These are phyloP conservation scores for Lithophane socia DNA, from an alignment of 2,888 invertebrate species.

Conservation along the genomic window DNA sequence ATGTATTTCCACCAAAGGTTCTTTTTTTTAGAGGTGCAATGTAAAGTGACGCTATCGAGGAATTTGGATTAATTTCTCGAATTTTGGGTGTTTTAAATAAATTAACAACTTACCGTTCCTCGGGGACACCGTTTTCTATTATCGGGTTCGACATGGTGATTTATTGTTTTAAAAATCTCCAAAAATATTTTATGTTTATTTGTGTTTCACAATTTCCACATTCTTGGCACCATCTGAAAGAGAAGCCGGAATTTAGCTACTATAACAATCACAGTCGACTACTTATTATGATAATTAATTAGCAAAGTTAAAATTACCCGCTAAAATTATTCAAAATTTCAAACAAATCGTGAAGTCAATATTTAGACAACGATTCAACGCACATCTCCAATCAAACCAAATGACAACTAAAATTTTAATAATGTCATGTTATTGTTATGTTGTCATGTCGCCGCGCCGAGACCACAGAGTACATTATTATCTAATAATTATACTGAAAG, in stretches of 20 bases:
- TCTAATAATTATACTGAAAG: no score
- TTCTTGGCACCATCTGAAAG: conserved; percentile 78
- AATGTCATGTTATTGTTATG: no score
- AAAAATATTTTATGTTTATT: conserved; percentile 58
- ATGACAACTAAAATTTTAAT: conserved; percentile 43
- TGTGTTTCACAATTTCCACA: conserved; percentile 69
- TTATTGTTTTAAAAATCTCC: conserved; percentile 39
- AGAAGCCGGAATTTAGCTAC: conserved; percentile 40
- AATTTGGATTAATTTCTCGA: neutral
- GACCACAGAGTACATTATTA: no score
- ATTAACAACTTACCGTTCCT: conserved; percentile 80
- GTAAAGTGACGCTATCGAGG: conserved; percentile 2
- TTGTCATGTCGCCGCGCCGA: no score
- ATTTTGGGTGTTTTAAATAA: neutral
- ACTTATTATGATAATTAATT: neutral
- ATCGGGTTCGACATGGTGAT: conserved; percentile 82
- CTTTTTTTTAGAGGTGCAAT: neutral
- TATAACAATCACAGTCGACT: neutral
- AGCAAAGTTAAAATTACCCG: conserved; percentile 63
- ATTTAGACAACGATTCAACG: conserved; percentile 10
- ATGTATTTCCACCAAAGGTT: neutral
- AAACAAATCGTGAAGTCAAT: conserved; percentile 54
- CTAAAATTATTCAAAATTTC: conserved; percentile 60
- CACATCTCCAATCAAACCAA: conserved; percentile 54
- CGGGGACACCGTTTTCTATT: conserved; percentile 82